Percentiles rank a stretch among this genome's conserved stretches.
Evolutionary conservation across 2,797 vertebrate species (phyloP).

Genomic region (Betta splendens): DNA sequence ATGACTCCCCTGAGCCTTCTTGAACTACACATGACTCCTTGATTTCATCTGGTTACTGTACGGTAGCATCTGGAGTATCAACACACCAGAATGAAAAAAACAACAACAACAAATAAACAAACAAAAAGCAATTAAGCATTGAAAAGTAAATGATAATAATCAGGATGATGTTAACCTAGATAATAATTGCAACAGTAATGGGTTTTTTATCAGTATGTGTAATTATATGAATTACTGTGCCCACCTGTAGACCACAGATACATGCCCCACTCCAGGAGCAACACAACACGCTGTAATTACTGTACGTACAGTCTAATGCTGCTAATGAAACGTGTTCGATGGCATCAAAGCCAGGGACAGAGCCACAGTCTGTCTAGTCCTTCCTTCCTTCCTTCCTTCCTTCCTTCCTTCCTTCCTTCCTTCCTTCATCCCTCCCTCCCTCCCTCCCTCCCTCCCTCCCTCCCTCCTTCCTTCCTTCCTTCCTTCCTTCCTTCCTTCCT

Average conservation of each 20-base stretch:
- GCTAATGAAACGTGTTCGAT: no score
- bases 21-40: conserved; percentile 30
- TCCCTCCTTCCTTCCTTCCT: no score
- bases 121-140: not conserved
- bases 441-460: no score
- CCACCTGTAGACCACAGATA: conserved; percentile 4
- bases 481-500: no score
- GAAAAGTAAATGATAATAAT: not conserved
- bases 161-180: not conserved
- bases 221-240: not conserved
- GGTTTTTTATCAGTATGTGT: not conserved
- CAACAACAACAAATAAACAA: no score
- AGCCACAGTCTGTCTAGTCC: no score
- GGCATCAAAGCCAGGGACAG: no score
- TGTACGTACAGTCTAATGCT: not conserved
- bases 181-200: not conserved
- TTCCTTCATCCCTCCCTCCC: no score
- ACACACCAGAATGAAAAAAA: no score
- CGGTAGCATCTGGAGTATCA: not conserved
- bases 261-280: conserved; percentile 1
- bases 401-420: no score
- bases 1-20: conserved; percentile 23
- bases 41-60: not conserved
- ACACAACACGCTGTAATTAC: conserved; percentile 27
- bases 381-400: no score